Base-by-base conservation (phyloP, 2,113 vertebrate species). In the Prochilodus magdalenae region DNA sequence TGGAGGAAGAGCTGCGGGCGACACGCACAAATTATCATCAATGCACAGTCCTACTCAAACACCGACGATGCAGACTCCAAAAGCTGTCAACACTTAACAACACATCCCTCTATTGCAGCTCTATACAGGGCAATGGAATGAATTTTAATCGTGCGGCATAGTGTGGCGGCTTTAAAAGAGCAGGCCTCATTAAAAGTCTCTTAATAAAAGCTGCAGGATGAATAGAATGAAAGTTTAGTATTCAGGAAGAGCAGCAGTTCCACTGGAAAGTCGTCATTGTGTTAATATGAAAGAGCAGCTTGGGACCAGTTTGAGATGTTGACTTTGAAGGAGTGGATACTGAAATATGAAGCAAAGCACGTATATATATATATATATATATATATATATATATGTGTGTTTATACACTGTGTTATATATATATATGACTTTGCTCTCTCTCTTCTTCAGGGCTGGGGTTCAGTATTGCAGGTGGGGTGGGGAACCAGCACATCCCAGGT, bases 401-500 rank as follows among this genome's bases (percentile, higher is more conserved):
- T 7, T 29, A 13, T 63, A n/a, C n/a, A n/a, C n/a, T n/a, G n/a
- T n/a, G n/a, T n/a, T n/a, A n/a, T n/a, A n/a, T 27, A 24, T 62
- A 22, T 36, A 36, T 44, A 44, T 8, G 11, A 44, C 15, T 72
- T 51, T 77, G 16, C 40, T 80, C 7, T 81, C 20, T 26, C 8
- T 49, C 55, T 3, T 77, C 0, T 13, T 67, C 75, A 99, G 98
- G 97, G 89, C 95, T 99, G 77, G 97, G 98, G 74, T 99, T 99
- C 93, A 99, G 97, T 88, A 99, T 99, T 81, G 97, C 97, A 36
- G 98, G 98, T 87, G 98, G 97, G 20, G 96, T 98, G 82, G 97
- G 98, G 73, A 99, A 99, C 90, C 98, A 99, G 63, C 98, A 99
- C 93, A 97, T 99, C 81, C 97, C 98, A 0, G 96, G 98, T n/a